Conservation (phyloP, 2,888 invertebrate species). For the Ectropis crepuscularia region DNA sequence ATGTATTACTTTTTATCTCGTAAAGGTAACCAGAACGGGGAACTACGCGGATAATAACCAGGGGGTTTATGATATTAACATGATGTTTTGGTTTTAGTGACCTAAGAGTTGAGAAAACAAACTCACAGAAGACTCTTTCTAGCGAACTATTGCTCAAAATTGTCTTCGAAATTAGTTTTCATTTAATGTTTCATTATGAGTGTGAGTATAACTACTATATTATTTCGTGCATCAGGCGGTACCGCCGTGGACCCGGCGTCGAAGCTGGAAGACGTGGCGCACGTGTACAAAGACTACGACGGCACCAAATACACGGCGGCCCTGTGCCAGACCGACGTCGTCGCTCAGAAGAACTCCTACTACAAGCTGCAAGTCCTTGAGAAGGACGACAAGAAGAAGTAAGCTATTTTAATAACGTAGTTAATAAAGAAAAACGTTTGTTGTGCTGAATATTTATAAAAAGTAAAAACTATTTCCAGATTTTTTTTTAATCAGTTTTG, state of each 20-base stretch:
- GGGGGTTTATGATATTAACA: too few species aligned
- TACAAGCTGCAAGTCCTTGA: slow-evolving; percentile 97
- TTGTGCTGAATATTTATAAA: neutral
- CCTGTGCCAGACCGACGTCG: slow-evolving; percentile 93
- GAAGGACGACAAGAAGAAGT: slow-evolving; percentile 87
- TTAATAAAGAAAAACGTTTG: neutral
- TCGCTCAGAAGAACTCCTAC: slow-evolving; percentile 94
- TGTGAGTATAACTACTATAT: neutral
- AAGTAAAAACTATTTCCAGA: too few species aligned
- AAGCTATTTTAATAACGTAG: slow-evolving; percentile 43
- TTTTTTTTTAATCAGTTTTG: too few species aligned
- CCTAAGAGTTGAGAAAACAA: too few species aligned
- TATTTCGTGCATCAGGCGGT: slow-evolving; percentile 73
- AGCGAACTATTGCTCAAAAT: neutral
- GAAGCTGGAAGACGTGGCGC: slow-evolving; percentile 89
- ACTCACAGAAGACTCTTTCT: neutral
- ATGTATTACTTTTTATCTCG: too few species aligned
- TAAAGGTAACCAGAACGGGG: too few species aligned
- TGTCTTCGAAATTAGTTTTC: neutral
- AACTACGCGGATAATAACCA: too few species aligned
- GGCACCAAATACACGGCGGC: slow-evolving; percentile 90
- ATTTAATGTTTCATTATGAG: too few species aligned
- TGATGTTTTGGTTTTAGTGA: too few species aligned
- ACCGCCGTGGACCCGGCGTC: slow-evolving; percentile 97
- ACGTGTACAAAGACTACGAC: slow-evolving; percentile 87